A percentile compares a stretch with the other conserved stretches of the same genome.
phyloP scores from a whole-genome alignment of 92 coral and sea anemone species.

The Epizoanthus ramosus region DNA sequence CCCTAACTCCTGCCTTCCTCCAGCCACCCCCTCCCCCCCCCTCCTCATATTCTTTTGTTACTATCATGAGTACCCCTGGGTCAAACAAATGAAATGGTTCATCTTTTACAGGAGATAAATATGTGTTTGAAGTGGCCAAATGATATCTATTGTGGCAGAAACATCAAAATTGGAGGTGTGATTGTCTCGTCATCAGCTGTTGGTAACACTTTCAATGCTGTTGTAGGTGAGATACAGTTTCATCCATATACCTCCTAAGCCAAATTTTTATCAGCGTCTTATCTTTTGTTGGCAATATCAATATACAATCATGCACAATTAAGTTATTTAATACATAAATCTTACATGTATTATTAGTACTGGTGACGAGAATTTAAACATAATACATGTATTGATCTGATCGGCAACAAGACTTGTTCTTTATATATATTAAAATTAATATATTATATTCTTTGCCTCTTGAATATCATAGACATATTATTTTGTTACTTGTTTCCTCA shows the following conservation, averaged over 20 bases:
- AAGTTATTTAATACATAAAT: background rate
- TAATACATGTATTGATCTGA: background rate
- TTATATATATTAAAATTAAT: no score
- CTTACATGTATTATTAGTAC: no score
- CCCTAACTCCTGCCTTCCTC: background rate
- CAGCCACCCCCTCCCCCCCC: background rate
- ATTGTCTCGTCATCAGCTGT: slow-evolving; percentile 82
- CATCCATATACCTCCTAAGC: background rate
- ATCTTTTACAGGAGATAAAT: slow-evolving; percentile 61
- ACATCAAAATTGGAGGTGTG: slow-evolving; percentile 90
- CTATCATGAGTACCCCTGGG: background rate
- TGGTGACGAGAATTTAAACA: no score
- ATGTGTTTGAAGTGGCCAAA: slow-evolving; percentile 93
- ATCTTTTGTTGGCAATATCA: no score
- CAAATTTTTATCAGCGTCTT: no score
- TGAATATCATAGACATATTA: no score
- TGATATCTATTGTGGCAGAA: slow-evolving; percentile 86
- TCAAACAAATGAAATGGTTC: background rate
- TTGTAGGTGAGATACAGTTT: slow-evolving; percentile 60
- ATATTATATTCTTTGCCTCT: no score
- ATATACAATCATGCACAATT: background rate
- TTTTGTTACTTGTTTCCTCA: no score
- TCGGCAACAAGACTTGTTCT: background rate
- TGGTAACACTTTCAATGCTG: slow-evolving; percentile 66
- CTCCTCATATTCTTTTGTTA: no score